These are phyloP conservation scores for Glaucopsyche alexis DNA, from an alignment of 2,888 invertebrate genomes.

Conservation along the genomic window DNA sequence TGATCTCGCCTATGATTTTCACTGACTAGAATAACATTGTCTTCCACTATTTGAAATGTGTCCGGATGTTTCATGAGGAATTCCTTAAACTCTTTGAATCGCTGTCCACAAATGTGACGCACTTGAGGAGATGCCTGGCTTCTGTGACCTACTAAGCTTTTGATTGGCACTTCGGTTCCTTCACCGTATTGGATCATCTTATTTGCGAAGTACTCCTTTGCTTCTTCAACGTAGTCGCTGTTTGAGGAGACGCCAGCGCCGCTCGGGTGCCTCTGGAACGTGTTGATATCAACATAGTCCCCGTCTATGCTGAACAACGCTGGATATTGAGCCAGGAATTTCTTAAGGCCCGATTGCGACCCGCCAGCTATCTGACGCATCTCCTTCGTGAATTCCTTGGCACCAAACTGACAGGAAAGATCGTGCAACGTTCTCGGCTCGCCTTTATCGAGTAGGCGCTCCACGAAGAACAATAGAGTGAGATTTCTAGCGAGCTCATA, in stretches of 20 bases:
- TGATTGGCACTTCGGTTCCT: slow-evolving; percentile 97
- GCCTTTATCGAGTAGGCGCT: slow-evolving; percentile 97
- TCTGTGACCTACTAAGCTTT: slow-evolving; percentile 96
- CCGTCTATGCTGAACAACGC: slow-evolving; percentile 97
- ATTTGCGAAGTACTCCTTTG: slow-evolving; percentile 97
- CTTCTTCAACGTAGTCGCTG: slow-evolving; percentile 96
- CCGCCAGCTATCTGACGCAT: slow-evolving; percentile 98
- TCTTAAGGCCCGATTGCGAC: slow-evolving; percentile 97
- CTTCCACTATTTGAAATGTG: slow-evolving; percentile 91
- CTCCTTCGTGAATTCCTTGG: slow-evolving; percentile 99
- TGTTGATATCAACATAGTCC: slow-evolving; percentile 92
- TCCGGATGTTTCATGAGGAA: slow-evolving; percentile 92
- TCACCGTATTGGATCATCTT: slow-evolving; percentile 97
- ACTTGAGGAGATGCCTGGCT: slow-evolving; percentile 98
- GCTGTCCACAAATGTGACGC: slow-evolving; percentile 95
- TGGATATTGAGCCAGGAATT: slow-evolving; percentile 98
- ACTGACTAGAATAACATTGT: slow-evolving; percentile 89
- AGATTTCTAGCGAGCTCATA: slow-evolving; percentile 96
- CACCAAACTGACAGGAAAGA: slow-evolving; percentile 99
- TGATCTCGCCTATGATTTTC: slow-evolving; percentile 84
- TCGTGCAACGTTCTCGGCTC: slow-evolving; percentile 98
- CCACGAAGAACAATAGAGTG: slow-evolving; percentile 98
- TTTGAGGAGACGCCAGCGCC: slow-evolving; percentile 83
- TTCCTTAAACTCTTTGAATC: slow-evolving; percentile 95
- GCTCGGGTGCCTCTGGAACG: slow-evolving; percentile 83